phyloP scores from a whole-genome alignment of 2,797 vertebrate species.

The Phalanger gymnotis region DNA sequence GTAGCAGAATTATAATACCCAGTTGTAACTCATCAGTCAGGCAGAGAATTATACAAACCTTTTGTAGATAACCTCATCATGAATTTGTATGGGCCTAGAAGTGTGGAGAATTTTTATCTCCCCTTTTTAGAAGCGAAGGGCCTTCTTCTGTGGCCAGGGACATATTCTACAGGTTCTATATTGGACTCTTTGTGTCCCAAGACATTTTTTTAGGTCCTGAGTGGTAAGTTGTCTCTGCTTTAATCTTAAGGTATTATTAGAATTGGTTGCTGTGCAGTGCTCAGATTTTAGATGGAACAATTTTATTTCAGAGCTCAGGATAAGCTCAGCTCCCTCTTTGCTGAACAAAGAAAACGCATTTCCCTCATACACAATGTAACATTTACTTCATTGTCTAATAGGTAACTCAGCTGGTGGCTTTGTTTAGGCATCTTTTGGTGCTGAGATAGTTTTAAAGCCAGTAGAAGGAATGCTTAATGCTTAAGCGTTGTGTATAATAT shows the following conservation, averaged over 20 bases:
- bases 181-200: background rate
- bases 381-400: background rate
- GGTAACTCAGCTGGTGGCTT: background rate
- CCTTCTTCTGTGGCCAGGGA: background rate
- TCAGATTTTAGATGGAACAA: background rate
- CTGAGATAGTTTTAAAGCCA: background rate
- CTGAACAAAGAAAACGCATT: background rate
- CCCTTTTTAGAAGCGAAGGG: conserved; percentile 50
- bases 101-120: conserved; percentile 18
- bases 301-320: background rate
- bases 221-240: background rate
- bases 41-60: conserved; percentile 11
- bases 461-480: background rate
- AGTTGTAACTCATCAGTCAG: conserved; percentile 16
- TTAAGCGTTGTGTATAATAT: background rate
- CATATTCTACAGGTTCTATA: conserved; percentile 13
- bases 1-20: background rate
- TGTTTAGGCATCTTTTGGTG: background rate
- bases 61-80: conserved; percentile 51
- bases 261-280: background rate
- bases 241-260: background rate
- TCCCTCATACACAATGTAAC: background rate
- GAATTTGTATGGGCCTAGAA: conserved; percentile 35
- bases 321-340: background rate
- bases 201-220: conserved; percentile 5